Conservation (phyloP, 2,113 vertebrate genomes). For the Lepus europaeus region DNA sequence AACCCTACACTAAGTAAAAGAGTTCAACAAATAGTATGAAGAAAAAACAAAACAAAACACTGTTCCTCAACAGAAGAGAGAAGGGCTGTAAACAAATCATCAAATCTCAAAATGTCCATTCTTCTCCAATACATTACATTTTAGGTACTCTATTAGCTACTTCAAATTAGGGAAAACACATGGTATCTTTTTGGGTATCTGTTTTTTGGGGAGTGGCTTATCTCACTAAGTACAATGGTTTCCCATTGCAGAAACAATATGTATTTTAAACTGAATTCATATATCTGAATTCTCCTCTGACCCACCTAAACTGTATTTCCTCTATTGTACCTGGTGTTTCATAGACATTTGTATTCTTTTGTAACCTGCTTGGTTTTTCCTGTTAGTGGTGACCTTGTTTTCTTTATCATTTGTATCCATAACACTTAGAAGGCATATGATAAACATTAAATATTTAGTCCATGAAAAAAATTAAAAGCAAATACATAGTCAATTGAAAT, state of each 20-base stretch:
- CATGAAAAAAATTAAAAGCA: constrained; percentile 34
- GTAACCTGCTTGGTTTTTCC: constrained; percentile 30
- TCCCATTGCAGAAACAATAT: not conserved
- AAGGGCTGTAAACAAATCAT: no score
- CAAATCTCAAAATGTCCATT: no score
- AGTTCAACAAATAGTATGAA: no score
- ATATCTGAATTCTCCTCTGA: not conserved
- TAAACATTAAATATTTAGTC: constrained; percentile 22
- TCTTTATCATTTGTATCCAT: constrained; percentile 41
- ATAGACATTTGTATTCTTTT: not conserved
- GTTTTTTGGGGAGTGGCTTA: no score
- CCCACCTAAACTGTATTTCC: not conserved
- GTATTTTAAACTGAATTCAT: constrained; percentile 20
- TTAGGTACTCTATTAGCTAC: no score
- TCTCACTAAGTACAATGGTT: no score
- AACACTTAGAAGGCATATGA: constrained; percentile 26
- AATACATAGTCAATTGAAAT: constrained; percentile 19
- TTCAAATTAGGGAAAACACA: no score
- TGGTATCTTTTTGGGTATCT: no score
- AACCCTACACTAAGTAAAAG: no score
- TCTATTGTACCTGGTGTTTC: constrained; percentile 13
- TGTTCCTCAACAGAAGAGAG: no score
- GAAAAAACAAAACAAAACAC: no score
- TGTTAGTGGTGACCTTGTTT: not conserved
- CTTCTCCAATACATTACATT: no score